Evolutionary conservation across 2,888 invertebrate genomes (phyloP).

Genomic region (Cheilosia variabilis): DNA sequence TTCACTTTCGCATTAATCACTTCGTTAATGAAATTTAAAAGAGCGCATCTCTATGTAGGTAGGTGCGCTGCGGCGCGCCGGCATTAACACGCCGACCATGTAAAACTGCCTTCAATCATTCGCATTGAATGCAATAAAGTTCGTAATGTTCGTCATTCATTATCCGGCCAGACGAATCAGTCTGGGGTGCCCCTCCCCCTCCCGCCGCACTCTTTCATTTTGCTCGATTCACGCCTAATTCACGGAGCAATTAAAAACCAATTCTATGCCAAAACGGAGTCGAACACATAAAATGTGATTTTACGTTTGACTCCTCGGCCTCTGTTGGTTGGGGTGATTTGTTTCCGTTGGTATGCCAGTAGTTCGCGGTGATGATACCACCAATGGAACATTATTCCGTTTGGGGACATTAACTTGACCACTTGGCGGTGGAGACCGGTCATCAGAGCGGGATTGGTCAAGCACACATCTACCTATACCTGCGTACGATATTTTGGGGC

Average conservation of each 20-base stretch:
- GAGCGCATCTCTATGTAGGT: constrained; percentile 8
- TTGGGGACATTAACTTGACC: constrained; percentile 74
- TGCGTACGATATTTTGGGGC: constrained; percentile 35
- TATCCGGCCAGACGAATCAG: constrained; percentile 51
- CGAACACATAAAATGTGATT: constrained; percentile 66
- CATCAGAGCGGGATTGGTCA: constrained; percentile 46
- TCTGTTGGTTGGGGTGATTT: constrained; percentile 50
- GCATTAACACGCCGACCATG: constrained; percentile 19
- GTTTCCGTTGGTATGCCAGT: constrained; percentile 64
- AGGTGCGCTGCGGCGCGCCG: neutral
- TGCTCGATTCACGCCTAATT: constrained; percentile 69
- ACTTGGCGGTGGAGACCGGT: constrained; percentile 57
- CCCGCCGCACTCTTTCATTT: constrained; percentile 38
- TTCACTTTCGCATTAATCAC: constrained; percentile 74
- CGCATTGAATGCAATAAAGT: constrained; percentile 71
- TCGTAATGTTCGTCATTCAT: constrained; percentile 68
- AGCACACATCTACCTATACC: neutral
- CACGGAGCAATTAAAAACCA: constrained; percentile 72
- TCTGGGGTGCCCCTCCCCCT: constrained; percentile 16
- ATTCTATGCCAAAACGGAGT: constrained; percentile 63
- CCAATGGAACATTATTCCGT: constrained; percentile 48
- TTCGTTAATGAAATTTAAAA: constrained; percentile 67
- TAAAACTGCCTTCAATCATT: constrained; percentile 68
- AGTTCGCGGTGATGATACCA: constrained; percentile 37
- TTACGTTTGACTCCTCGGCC: constrained; percentile 39